Conservation (phyloP, 2,113 vertebrate species). For the Bubo bubo region DNA sequence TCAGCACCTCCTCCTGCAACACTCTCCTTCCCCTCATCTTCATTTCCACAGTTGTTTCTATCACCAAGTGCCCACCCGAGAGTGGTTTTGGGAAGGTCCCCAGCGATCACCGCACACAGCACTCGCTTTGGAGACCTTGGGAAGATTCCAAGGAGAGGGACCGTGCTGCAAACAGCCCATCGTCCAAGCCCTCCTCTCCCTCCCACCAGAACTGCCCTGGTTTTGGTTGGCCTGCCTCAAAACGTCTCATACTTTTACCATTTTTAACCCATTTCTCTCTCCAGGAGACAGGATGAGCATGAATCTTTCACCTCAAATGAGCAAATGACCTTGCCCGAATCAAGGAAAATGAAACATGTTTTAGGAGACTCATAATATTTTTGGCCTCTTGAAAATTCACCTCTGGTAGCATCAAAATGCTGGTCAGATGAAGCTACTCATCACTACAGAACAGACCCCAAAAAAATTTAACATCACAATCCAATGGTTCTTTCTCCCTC, state of each 20-base stretch:
- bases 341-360: neutral
- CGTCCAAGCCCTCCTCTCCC: neutral
- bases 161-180: rapidly evolving
- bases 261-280: neutral
- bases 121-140: neutral
- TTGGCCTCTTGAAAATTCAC: neutral
- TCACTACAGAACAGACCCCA: neutral
- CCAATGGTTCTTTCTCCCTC: neutral
- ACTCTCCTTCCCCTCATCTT: neutral
- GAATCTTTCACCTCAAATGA: neutral
- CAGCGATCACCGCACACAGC: neutral
- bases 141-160: neutral
- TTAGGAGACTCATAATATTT: neutral
- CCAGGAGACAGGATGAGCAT: neutral
- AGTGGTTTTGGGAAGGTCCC: neutral
- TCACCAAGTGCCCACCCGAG: neutral
- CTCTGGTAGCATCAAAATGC: neutral
- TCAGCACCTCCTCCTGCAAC: neutral
- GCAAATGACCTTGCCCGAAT: rapidly evolving
- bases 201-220: neutral
- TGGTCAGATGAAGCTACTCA: neutral
- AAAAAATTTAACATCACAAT: neutral
- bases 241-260: neutral
- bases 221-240: neutral
- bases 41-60: neutral